Percentiles rank a stretch among this genome's conserved stretches.
phyloP scores from a whole-genome alignment of 2,797 vertebrate species.

The Lacerta viridis region DNA sequence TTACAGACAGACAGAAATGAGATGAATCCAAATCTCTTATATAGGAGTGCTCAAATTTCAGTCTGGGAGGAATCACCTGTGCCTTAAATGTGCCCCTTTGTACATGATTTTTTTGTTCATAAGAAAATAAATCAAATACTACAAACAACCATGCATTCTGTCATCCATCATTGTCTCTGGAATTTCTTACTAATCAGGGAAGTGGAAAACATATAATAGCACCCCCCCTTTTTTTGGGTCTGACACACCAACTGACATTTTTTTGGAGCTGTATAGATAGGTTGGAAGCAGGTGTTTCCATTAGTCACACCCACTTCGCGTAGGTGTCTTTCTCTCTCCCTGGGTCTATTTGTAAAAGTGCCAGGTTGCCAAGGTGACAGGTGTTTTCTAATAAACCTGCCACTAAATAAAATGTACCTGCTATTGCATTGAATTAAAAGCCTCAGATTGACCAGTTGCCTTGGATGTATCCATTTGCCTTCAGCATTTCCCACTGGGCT shows the following conservation, averaged over 20 bases:
- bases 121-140: too few species aligned
- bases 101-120: too few species aligned
- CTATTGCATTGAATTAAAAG: slow-evolving; percentile 45
- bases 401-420: slow-evolving; percentile 53
- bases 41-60: too few species aligned
- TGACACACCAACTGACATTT: not conserved
- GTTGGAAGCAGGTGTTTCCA: slow-evolving; percentile 29
- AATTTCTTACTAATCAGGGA: too few species aligned
- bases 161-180: too few species aligned
- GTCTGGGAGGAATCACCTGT: too few species aligned
- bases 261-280: not conserved
- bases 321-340: slow-evolving; percentile 5
- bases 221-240: not conserved
- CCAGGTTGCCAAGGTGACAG: slow-evolving; percentile 62
- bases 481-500: not conserved
- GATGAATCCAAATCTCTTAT: too few species aligned
- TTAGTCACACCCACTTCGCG: rapidly evolving
- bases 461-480: not conserved
- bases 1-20: too few species aligned
- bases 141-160: too few species aligned
- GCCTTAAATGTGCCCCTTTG: too few species aligned
- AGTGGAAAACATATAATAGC: not conserved
- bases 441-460: not conserved
- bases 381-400: slow-evolving; percentile 12
- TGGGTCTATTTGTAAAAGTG: slow-evolving; percentile 33